Conservation (phyloP, 2,113 vertebrate species). For the Pao palembangensis region DNA sequence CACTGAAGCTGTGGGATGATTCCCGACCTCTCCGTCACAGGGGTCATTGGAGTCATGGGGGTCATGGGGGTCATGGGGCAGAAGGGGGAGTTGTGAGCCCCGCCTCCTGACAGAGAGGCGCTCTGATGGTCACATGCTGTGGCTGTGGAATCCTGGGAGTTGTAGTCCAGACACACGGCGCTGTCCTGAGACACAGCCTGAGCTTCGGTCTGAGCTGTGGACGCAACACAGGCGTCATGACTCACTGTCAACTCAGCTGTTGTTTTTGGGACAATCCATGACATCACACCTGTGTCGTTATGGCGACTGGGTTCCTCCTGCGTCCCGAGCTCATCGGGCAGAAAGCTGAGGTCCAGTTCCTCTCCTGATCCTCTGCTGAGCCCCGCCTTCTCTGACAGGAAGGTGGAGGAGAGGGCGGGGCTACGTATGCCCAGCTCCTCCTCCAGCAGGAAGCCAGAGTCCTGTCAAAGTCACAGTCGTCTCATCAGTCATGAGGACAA, state of each 20-base stretch:
- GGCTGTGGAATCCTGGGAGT: conserved; percentile 23
- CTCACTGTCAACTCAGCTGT: no score
- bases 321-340: conserved; percentile 82
- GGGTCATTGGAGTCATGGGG: conserved; percentile 82
- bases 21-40: conserved; percentile 83
- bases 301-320: neutral
- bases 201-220: neutral
- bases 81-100: conserved; percentile 17
- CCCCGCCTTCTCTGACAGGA: conserved; percentile 41
- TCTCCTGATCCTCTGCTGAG: conserved; percentile 63
- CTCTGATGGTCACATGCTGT: conserved; percentile 15
- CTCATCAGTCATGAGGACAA: neutral
- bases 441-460: conserved; percentile 30
- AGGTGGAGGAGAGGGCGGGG: conserved; percentile 34
- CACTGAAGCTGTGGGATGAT: conserved; percentile 93
- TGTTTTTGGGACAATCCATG: neutral
- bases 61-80: conserved; percentile 82
- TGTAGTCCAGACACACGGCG: conserved; percentile 35
- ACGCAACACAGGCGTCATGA: neutral
- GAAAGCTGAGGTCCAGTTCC: conserved; percentile 87
- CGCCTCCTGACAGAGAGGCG: conserved; percentile 13
- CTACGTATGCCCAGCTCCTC: conserved; percentile 28
- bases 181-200: conserved; percentile 51
- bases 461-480: conserved; percentile 25
- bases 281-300: conserved; percentile 12